Evolutionary conservation across 2,797 vertebrate genomes (phyloP).

Genomic region (Acropternis orthonyx): DNA sequence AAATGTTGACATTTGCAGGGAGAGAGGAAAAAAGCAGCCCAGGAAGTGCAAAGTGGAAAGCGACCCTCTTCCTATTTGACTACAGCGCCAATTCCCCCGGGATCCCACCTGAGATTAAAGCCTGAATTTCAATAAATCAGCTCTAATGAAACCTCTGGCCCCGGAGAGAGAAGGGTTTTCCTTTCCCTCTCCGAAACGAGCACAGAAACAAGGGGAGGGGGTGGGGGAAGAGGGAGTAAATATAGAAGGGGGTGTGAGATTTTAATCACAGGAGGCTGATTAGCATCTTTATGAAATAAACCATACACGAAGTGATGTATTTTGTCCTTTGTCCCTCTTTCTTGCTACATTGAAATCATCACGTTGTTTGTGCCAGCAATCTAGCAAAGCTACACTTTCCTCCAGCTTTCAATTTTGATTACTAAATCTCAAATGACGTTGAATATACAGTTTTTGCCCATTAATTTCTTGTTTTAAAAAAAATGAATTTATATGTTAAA

Average conservation of each 20-base stretch:
- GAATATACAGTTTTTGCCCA: conserved; percentile 1
- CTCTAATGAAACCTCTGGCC: conserved; percentile 77
- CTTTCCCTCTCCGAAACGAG: conserved; percentile 7
- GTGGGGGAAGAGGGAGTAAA: not conserved
- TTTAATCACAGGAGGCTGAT: conserved; percentile 33
- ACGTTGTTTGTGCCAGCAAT: not conserved
- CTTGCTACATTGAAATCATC: not conserved
- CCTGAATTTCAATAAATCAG: conserved; percentile 83
- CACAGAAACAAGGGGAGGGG: not conserved
- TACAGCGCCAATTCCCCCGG: conserved; percentile 72
- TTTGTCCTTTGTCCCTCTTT: conserved; percentile 1
- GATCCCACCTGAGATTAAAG: conserved; percentile 87
- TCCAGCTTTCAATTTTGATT: conserved; percentile 12
- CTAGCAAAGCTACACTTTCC: not conserved
- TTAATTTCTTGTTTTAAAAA: conserved; percentile 4
- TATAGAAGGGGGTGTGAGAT: not conserved
- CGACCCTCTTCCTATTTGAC: conserved; percentile 79
- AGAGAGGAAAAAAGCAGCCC: conserved; percentile 66
- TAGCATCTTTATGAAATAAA: conserved; percentile 59
- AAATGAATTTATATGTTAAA: conserved; percentile 13
- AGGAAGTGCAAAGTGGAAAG: conserved; percentile 71
- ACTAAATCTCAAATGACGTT: not conserved
- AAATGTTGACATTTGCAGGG: conserved; percentile 90
- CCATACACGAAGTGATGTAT: conserved; percentile 20
- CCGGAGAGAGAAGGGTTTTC: conserved; percentile 59